Base-by-base conservation (phyloP, 2,113 vertebrate species). In the Poecile atricapillus region DNA sequence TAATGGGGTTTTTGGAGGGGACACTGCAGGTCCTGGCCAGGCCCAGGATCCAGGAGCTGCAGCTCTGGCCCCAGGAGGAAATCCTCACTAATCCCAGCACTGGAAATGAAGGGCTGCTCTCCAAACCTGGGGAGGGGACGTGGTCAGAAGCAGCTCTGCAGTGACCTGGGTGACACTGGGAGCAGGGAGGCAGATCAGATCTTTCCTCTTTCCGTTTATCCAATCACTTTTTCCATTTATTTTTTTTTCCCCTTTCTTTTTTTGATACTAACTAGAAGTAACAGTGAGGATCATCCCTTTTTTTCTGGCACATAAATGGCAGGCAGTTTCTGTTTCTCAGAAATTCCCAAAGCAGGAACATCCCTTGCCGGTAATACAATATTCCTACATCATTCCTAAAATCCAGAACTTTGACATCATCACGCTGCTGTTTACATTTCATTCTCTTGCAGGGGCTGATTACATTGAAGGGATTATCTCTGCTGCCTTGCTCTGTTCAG, bases 391-490 rank as follows among this genome's bases (percentile, higher is more conserved):
- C 28, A 30, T 46, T 70, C 55, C 64, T 59, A 9, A 89, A 62
- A 89, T 49, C 56, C 37, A 25, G 33, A 63, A 35, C 47, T 75
- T 82, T 62, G 53, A 68, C 90, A 90, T 62, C 59, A 46, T 10
- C 64, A 52, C 1, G 2, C 19, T 22, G 47, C 37, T 30, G 81
- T 88, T 95, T 91, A 63, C 52, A 28, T 68, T 73, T 73, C 95
- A 39, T 78, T 93, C 90, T 33, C 52, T 52, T n/a, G 89, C 90
- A 84, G 63, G 53, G 44, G 15, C 76, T 77, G 87, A 68, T 78
- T 91, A 70, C 74, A 82, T 81, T 83, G 93, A 89, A 83, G 55
- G 85, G 90, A 89, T 94, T 94, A 82, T 94, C 88, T 96, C 87
- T n/a, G 55, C 94, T 78, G 87, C 88, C 88, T 94, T 74, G 44